Evolutionary conservation across 2,888 invertebrate species (phyloP).

Genomic region (Drosophila cracens): DNA sequence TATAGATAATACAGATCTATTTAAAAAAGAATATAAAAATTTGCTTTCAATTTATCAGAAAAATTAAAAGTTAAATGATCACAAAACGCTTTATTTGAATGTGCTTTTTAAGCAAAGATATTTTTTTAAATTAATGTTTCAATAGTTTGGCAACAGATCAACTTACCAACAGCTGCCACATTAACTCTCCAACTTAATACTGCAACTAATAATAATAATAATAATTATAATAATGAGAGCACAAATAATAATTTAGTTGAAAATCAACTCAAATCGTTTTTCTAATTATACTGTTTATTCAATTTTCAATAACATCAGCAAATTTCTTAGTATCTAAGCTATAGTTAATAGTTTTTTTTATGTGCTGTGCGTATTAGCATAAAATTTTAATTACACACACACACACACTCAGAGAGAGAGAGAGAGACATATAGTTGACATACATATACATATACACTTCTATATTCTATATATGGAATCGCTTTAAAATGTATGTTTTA

Average conservation of each 20-base stretch:
- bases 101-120: neutral
- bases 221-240: neutral
- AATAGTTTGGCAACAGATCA: neutral
- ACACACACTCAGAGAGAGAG: conserved; percentile 41
- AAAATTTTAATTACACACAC: conserved; percentile 42
- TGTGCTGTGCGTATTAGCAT: conserved; percentile 46
- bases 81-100: neutral
- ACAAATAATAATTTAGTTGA: neutral
- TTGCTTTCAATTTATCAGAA: no score
- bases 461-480: conserved; percentile 46
- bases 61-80: neutral
- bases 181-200: neutral
- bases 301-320: conserved; percentile 79
- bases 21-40: neutral
- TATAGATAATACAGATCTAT: neutral
- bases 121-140: neutral
- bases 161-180: neutral
- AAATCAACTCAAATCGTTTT: neutral
- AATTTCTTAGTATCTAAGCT: conserved; percentile 70
- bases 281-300: conserved; percentile 62
- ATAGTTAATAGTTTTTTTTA: conserved; percentile 75
- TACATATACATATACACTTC: conserved; percentile 38
- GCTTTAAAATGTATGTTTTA: conserved; percentile 69
- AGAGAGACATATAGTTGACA: conserved; percentile 38
- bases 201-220: neutral